Evolutionary conservation across 2,888 invertebrate genomes (phyloP).

Genomic region (Drosophila peninsularis): DNA sequence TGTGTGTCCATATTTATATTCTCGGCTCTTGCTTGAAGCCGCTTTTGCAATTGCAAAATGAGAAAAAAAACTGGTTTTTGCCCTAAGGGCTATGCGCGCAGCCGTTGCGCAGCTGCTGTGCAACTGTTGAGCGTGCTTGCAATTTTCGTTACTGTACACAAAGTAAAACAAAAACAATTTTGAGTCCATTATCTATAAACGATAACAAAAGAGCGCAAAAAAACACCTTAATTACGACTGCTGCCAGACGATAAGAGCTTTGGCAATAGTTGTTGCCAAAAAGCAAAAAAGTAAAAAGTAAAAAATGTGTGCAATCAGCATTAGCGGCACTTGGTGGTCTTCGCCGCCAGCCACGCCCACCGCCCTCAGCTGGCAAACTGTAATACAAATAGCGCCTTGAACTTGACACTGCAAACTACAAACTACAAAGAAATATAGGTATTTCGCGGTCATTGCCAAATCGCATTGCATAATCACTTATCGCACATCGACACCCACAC

Average conservation of each 20-base stretch:
- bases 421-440: constrained; percentile 1
- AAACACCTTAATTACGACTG: constrained; percentile 25
- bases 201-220: constrained; percentile 35
- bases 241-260: constrained; percentile 28
- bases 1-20: constrained; percentile 25
- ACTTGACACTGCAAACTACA: constrained; percentile 43
- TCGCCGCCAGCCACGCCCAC: constrained; percentile 22
- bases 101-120: constrained; percentile 14
- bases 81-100: constrained; percentile 16
- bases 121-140: constrained; percentile 25
- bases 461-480: constrained; percentile 54
- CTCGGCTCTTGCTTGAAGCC: constrained; percentile 3
- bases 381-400: constrained; percentile 43
- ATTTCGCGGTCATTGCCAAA: constrained; percentile 71
- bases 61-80: constrained; percentile 40
- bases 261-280: constrained; percentile 29
- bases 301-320: constrained; percentile 22
- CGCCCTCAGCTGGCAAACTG: constrained; percentile 22
- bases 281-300: neutral
- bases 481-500: constrained; percentile 31
- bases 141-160: constrained; percentile 19
- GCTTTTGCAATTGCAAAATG: constrained; percentile 8
- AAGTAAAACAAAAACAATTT: neutral
- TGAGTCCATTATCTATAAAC: constrained; percentile 24
- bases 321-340: constrained; percentile 43